These are phyloP conservation scores for Synanceia verrucosa DNA, from an alignment of 2,797 vertebrate genomes.

Conservation along the genomic window DNA sequence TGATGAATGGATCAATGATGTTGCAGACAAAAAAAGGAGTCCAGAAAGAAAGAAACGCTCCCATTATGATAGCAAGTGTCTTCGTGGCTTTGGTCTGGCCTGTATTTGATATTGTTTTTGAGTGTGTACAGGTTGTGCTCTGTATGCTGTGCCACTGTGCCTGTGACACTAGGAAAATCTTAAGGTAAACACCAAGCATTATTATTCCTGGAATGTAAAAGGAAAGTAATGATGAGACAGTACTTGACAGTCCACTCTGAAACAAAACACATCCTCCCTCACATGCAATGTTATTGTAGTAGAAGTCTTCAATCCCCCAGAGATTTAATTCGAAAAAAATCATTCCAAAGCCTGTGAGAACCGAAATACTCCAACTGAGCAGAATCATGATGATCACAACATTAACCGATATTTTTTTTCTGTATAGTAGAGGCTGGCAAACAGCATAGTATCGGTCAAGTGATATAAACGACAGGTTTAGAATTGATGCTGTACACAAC, in stretches of 20 bases:
- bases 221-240: slow-evolving; percentile 20
- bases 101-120: background rate
- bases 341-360: slow-evolving; percentile 39
- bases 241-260: slow-evolving; percentile 26
- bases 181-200: slow-evolving; percentile 47
- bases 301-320: slow-evolving; percentile 34
- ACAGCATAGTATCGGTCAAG: slow-evolving; percentile 50
- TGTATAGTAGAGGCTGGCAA: slow-evolving; percentile 40
- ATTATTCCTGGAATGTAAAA: slow-evolving; percentile 52
- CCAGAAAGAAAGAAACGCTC: slow-evolving; percentile 55
- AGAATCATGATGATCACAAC: slow-evolving; percentile 25
- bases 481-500: slow-evolving; percentile 43
- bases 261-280: slow-evolving; percentile 43
- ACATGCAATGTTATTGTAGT: slow-evolving; percentile 25
- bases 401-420: slow-evolving; percentile 30
- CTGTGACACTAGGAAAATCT: slow-evolving; percentile 41
- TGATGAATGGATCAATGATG: slow-evolving; percentile 51
- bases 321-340: slow-evolving; percentile 37
- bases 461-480: slow-evolving; percentile 48
- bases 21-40: slow-evolving; percentile 66
- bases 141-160: slow-evolving; percentile 29
- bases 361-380: slow-evolving; percentile 41
- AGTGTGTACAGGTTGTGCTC: background rate
- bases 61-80: slow-evolving; percentile 53
- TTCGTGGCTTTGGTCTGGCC: slow-evolving; percentile 47